Conservation (phyloP, 2,797 vertebrate species). For the Megalops cyprinoides region DNA sequence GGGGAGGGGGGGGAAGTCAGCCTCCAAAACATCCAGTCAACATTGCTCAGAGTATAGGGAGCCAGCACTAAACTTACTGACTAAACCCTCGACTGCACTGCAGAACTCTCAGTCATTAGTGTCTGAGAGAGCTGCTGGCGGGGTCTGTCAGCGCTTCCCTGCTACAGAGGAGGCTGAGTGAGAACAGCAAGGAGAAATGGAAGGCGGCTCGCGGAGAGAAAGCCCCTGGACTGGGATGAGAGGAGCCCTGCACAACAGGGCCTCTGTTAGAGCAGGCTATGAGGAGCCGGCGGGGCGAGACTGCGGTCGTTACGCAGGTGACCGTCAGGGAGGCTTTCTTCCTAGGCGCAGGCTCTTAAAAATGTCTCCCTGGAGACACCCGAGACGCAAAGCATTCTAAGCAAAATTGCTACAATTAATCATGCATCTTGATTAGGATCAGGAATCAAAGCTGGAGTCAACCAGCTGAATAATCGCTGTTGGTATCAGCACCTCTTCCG, state of each 20-base stretch:
- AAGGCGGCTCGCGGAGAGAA: too few species aligned
- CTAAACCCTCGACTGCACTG: too few species aligned
- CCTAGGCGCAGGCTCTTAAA: too few species aligned
- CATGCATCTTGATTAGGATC: too few species aligned
- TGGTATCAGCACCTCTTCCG: neutral
- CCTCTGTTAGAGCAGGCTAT: neutral
- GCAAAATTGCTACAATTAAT: neutral
- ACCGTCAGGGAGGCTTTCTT: constrained; percentile 25
- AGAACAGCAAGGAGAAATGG: too few species aligned
- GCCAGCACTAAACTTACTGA: neutral
- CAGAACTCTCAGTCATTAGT: too few species aligned
- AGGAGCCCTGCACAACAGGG: neutral
- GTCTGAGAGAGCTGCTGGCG: too few species aligned
- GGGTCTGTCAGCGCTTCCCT: too few species aligned
- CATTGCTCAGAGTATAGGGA: neutral
- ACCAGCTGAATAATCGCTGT: neutral
- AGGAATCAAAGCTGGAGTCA: neutral
- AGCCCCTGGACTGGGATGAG: neutral
- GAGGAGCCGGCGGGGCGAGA: neutral
- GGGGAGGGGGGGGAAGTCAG: too few species aligned
- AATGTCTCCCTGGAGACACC: neutral
- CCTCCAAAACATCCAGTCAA: neutral
- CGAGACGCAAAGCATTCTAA: neutral
- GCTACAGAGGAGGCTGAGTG: too few species aligned
- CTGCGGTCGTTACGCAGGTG: neutral